Evolutionary conservation across 2,888 invertebrate species (phyloP).

Genomic region (Tetranychus piercei): DNA sequence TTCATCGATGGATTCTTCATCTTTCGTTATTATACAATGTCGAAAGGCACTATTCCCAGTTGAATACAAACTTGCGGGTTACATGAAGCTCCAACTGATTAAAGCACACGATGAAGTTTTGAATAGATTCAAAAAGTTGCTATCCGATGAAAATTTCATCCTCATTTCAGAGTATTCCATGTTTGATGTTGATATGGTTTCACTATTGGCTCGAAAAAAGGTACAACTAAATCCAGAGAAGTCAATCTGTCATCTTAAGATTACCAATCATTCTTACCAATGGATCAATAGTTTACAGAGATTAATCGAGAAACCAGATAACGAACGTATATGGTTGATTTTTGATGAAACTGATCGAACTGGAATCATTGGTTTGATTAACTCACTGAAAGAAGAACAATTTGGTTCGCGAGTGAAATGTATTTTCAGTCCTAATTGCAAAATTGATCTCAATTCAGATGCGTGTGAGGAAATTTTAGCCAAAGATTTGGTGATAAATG

Average conservation of each 20-base stretch:
- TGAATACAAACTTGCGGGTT: neutral
- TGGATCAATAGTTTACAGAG: neutral
- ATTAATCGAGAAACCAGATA: constrained; percentile 30
- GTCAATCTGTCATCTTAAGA: neutral
- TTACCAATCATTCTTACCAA: neutral
- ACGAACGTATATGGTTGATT: constrained; percentile 5
- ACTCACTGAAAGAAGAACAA: constrained; percentile 6
- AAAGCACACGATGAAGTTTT: neutral
- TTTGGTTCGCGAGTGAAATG: neutral
- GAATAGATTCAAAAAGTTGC: neutral
- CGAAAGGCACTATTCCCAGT: neutral
- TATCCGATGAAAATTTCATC: neutral
- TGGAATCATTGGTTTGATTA: constrained; percentile 2
- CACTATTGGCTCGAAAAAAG: constrained; percentile 3
- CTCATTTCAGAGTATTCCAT: neutral
- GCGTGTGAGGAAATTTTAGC: neutral
- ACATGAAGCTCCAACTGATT: neutral
- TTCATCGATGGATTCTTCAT: neutral
- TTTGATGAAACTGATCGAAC: neutral
- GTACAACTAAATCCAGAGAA: neutral
- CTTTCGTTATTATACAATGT: neutral
- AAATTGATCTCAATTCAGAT: neutral
- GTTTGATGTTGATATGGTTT: neutral
- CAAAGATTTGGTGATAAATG: constrained; percentile 11
- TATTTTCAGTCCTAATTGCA: neutral